Base-by-base conservation (phyloP, 1,140 invertebrate genomes). In the Drosophila saltans region DNA sequence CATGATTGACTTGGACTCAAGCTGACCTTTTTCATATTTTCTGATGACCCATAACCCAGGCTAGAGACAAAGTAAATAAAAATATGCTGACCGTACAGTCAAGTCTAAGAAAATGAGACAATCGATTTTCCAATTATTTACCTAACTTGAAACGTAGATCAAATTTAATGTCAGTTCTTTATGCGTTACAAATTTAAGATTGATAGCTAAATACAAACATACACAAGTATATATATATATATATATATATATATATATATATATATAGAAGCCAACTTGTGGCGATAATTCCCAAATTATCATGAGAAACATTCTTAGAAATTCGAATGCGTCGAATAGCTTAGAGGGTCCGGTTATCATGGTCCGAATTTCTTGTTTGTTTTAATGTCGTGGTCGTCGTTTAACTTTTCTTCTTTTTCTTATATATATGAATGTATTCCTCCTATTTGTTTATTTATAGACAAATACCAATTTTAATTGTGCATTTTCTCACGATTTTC, bases 381-480 rank as follows among this genome's bases (percentile, higher is more conserved):
- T 68, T 72, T 78, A 30, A 16, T 60, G 67, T 45, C 62, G 39
- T 52, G 43, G 36, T 30, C 30, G 24, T 61, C 24, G 5, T 58
- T 48, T 41, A 28, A 4, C 3, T 66, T 16, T 39, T n/a, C 26
- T 26, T 41, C 33, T 36, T 36, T 2, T 36, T 36, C 6, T 7
- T 36, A 1, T 7, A 0, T 36, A 36, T 36, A 36, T 36, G 33
- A 5, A 36, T 40, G n/a, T 64, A 7, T 28, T 43, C 56, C 3
- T 36, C 11, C 33, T 39, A 36, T 33, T 69, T 79, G 63, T 86
- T 80, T 86, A 62, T 83, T 86, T 88, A 72, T 77, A 58, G 26
- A 28, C 41, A 83, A 88, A 78, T 86, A 86, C 88, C 80, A 86
- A 83, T 78, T 80, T 82, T 69, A 86, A 86, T 88, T 83, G 77